A percentile compares a stretch with the other conserved stretches of the same genome.
These are phyloP conservation scores for Misgurnus mizolepis DNA, from an alignment of 2,113 vertebrate genomes.

Conservation along the genomic window DNA sequence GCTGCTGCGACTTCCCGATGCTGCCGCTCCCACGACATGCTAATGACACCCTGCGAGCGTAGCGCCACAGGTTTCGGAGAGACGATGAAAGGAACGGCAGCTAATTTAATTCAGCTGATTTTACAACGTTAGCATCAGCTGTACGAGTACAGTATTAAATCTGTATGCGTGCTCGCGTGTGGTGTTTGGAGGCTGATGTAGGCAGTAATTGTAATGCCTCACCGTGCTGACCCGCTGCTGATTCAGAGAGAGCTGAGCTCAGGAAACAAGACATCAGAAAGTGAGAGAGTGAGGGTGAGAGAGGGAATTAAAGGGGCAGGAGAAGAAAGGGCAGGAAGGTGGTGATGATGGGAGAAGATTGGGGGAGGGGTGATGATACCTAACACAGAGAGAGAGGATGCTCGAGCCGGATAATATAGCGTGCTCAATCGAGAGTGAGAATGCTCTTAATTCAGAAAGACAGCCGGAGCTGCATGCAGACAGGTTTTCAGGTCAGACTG, in stretches of 20 bases:
- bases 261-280: conserved; percentile 42
- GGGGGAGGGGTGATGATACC: conserved; percentile 20
- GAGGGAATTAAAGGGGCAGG: conserved; percentile 20
- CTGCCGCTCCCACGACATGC: not conserved
- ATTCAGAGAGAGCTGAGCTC: conserved; percentile 38
- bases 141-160: conserved; percentile 5
- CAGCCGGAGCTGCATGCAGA: conserved; percentile 39
- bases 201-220: conserved; percentile 38
- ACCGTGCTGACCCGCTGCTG: conserved; percentile 41
- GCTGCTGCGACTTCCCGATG: not conserved
- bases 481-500: conserved; percentile 46
- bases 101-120: conserved; percentile 18
- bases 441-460: conserved; percentile 49
- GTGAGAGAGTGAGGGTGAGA: not conserved
- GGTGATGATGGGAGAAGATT: conserved; percentile 15
- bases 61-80: conserved; percentile 3
- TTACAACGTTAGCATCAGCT: not conserved
- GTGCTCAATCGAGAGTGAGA: conserved; percentile 44
- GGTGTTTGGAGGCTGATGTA: conserved; percentile 35
- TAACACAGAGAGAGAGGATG: conserved; percentile 13
- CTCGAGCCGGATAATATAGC: conserved; percentile 18
- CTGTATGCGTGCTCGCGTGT: not conserved
- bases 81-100: not conserved
- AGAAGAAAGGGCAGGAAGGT: conserved; percentile 32
- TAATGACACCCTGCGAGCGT: conserved; percentile 7